phyloP scores from a whole-genome alignment of 2,113 vertebrate genomes.

The Jacana jacana region DNA sequence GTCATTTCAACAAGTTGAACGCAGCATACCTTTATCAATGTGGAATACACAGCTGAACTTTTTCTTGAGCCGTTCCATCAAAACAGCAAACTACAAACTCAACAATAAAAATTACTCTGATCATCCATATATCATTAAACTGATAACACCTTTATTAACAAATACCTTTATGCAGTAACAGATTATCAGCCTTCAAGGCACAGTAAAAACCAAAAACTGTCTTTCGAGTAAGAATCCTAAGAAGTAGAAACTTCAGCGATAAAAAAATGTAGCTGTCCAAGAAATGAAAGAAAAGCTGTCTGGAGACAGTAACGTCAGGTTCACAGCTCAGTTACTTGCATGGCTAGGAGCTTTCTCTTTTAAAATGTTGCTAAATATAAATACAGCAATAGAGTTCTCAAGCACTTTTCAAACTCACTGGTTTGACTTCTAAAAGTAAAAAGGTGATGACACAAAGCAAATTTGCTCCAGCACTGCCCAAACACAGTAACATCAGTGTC shows the following conservation, averaged over 20 bases:
- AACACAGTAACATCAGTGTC: background rate
- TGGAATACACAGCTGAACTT: background rate
- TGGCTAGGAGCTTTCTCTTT: background rate
- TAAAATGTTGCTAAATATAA: background rate
- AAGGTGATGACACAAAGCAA: accelerated
- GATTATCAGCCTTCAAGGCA: background rate
- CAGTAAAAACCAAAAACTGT: background rate
- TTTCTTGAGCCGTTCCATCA: background rate
- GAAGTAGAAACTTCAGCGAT: background rate
- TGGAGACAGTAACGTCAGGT: background rate
- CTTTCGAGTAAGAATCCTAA: background rate
- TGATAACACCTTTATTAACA: background rate
- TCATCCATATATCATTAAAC: background rate
- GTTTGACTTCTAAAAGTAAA: background rate
- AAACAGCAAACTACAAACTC: background rate
- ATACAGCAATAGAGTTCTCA: background rate
- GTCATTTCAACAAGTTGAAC: background rate
- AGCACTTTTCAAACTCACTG: background rate
- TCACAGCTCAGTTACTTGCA: background rate
- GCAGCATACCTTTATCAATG: background rate
- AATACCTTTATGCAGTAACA: background rate
- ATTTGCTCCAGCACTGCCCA: background rate
- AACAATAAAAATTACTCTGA: background rate
- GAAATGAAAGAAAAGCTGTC: background rate
- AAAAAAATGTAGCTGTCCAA: background rate